Base-by-base conservation (phyloP, 2,113 vertebrate species). In the Sebastes schlegelii region DNA sequence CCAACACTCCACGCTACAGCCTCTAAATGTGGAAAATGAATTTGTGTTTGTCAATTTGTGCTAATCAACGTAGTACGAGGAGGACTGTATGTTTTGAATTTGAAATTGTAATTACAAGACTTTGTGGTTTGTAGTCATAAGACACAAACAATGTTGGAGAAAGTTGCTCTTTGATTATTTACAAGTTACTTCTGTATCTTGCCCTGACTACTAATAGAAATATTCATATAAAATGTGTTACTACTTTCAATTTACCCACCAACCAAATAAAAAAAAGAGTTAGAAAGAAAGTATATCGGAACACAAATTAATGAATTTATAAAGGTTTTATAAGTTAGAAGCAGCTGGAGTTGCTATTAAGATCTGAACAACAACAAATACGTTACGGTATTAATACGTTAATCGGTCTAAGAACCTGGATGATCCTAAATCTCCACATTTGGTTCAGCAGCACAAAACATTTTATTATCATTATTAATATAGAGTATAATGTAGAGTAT, bases 1-100 rank as follows among this genome's bases (percentile, higher is more conserved):
- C 86, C 83, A 83, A 87, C 89, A 85, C 91, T 60, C 77, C 83
- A 57, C 43, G n/a, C 74, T 77, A n/a, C 78, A 65, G 67, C 70
- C 62, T 54, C 73, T 66, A 74, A 88, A 86, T 72, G 85, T 74
- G 80, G 85, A 85, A 34, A 87, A 77, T 14, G 0, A 55, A 80
- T 79, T 55, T 26, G 48, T 57, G 79, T 51, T 26, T 71, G 68
- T n/a, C 5, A 51, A 80, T 79, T 55, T 42, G 40, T 66, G 79
- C 49, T 40, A 63, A 86, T 84, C 63, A 69, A 66, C 80, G 64
- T 66, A 45, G 40, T 34, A 73, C 4, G 14, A 23, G 26, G 43
- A 26, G 26, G 43, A 26, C 58, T 66, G n/a, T 45, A 23, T 74
- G 60, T 78, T 90, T 83, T 84, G 8, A 70, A 79, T 90, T 83